Base-by-base conservation (phyloP, 2,888 invertebrate species). In the Muschampia plurimacula region DNA sequence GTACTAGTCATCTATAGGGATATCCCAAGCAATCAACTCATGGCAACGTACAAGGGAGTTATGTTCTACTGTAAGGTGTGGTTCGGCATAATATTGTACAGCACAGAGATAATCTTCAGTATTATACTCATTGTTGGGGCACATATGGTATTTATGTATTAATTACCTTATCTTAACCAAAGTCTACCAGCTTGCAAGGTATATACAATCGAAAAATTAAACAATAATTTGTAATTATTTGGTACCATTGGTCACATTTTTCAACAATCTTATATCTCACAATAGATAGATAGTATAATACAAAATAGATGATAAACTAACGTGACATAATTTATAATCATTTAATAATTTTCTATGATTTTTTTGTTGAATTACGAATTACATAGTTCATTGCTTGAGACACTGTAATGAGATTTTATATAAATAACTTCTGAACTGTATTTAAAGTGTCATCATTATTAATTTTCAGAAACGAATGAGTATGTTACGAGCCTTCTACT, bases 101-200 rank as follows among this genome's bases (percentile, higher is more conserved):
- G 41, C 1, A 36, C 77, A 52, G 82, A 82, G 13, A 72, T 78
- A 0, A 60, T 76, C 8, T 82, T 82, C 65, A 79, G 76, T 41
- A 72, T 81, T 4, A 66, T 82, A 9, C 75, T 82, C 0, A 75
- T 89, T 3, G 71, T 85, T 55, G 89, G 87, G 44, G 86, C 84
- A 32, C 87, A 88, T 75, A 80, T 64, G 82, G 88, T 87, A 72
- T 67, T 77, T 75, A 65, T 13, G 49, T 13, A 49, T 44, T 10
- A 44, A 10, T 44, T 10, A 10, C 8, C 7, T 39, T 39, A 22
- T 0, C 7, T 39, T 39, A 22, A 22, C 22, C 22, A 22, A 22
- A 22, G 22, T 1, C 22, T 22, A 1, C 22, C 0, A 22, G 22
- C 22, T 22, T 22, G 22, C 22, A 22, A 39, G 39, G 7, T 39